Evolutionary conservation across 2,888 invertebrate genomes (phyloP).

Genomic region (Lydus trimaculatus): DNA sequence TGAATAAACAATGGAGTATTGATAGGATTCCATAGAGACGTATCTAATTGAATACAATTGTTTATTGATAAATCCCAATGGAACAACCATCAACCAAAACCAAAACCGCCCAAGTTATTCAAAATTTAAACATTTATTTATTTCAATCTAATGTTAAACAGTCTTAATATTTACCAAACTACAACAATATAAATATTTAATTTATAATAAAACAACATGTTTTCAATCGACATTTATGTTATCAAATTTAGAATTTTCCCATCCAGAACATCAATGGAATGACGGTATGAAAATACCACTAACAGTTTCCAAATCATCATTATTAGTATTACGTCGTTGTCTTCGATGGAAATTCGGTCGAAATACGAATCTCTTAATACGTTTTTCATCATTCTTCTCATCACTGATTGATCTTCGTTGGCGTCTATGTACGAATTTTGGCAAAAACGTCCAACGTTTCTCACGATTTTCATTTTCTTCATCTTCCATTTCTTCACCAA

Average conservation of each 20-base stretch:
- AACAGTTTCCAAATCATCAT: neutral
- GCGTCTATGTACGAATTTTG: slow-evolving; percentile 1
- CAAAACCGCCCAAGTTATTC: neutral
- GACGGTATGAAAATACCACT: neutral
- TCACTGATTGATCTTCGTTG: slow-evolving; percentile 6
- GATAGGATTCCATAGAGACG: neutral
- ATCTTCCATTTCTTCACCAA: neutral
- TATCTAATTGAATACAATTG: neutral
- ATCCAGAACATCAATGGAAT: too few relatives aligned
- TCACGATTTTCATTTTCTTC: neutral
- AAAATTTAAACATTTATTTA: slow-evolving; percentile 1
- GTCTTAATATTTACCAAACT: neutral
- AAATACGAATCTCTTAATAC: neutral
- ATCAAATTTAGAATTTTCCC: neutral
- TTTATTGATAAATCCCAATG: neutral
- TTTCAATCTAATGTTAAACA: neutral
- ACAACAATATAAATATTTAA: slow-evolving; percentile 4
- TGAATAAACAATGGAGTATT: neutral
- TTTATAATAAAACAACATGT: neutral
- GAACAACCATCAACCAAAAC: neutral
- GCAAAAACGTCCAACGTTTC: slow-evolving; percentile 10
- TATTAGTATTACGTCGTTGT: neutral
- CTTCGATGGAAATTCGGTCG: neutral
- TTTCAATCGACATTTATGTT: neutral
- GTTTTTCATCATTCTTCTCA: neutral